Evolutionary conservation across 2,113 vertebrate genomes (phyloP), one percentile per base, ranked within the genome.

Genomic region (Phylloscopus trochiloides): DNA sequence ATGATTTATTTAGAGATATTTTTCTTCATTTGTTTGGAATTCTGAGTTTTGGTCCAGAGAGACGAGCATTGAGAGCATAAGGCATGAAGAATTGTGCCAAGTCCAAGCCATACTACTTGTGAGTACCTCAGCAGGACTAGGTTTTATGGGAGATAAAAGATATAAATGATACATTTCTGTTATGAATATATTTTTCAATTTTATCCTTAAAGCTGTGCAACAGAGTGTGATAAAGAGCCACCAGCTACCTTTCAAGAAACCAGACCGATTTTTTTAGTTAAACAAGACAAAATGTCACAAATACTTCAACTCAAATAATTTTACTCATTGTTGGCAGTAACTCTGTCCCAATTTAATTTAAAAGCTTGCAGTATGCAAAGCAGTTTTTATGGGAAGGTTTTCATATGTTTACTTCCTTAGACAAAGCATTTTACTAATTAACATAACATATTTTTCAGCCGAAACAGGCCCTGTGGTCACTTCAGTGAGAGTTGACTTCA

Each of bases 341-440:
- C 32, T 92, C 40, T 73, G 65, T 85, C 66, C 36, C 66, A 82
- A 24, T 94, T 94, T 92, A 90, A 94, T 94, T 84, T 90, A 88
- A 89, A 95, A 94, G 51, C 66, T 77, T 95, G 50, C 73, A 85
- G 19, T 90, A 90, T 92, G 87, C 87, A 95, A 92, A 95, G 19
- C 17, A 70, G 38, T 65, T 95, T 94, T 90, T 90, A 86, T 94
- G 94, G 82, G 95, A 95, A 90, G 50, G 31, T 22, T 94, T 96
- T 92, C 63, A 59, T 90, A 93, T 10, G 10, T 87, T 83, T 66
- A 38, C 57, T 92, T 95, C 51, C 72, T 91, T 70, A 95, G 75
- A 92, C 50, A 92, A 95, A 84, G 38, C 79, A 88, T 93, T 96
- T 94, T 90, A 21, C 48, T 94, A 92, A 96, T 88, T 78, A 96